Base-by-base conservation (phyloP, 1,140 invertebrate species). In the Berghia stephanieae region DNA sequence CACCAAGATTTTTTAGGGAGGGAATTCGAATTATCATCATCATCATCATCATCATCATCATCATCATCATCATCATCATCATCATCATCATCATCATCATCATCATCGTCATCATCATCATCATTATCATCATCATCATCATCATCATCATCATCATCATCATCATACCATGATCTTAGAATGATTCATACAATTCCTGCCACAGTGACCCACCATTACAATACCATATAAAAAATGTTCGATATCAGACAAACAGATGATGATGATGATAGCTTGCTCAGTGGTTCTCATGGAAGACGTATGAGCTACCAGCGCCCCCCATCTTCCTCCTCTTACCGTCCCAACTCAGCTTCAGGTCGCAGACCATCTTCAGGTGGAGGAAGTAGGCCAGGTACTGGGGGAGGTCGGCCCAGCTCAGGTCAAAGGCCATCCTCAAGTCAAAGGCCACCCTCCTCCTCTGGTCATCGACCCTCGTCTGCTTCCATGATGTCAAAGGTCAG, bases 201-300 rank as follows among this genome's bases (percentile, higher is more conserved):
- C n/a, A n/a, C n/a, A n/a, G n/a, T n/a, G n/a, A n/a, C n/a, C n/a
- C n/a, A n/a, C n/a, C n/a, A n/a, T n/a, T n/a, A n/a, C n/a, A n/a
- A n/a, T n/a, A n/a, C n/a, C n/a, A n/a, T n/a, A n/a, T n/a, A n/a
- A n/a, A n/a, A n/a, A n/a, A n/a, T n/a, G n/a, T n/a, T n/a, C n/a
- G n/a, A n/a, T n/a, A 18, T 18, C 49, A 73, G 71, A 36, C 21
- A 73, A 31, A 6, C 18, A 38, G 46, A 73, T 38, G 46, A 73
- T 44, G 71, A 73, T 34, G 49, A 52, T 52, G 71, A 73, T 43
- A 52, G 44, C 57, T 44, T 31, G 10, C 24, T n/a, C 34, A 43
- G 24, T 57, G 31, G 21, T 5, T 49, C 43, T 38, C 57, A n/a
- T 57, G 71, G 71, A 34, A 40, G 31, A 40, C 38, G 63, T 40